Percentiles rank a stretch among this genome's conserved stretches.
Conservation (phyloP, 2,113 vertebrate species). For the Clarias macrocephalus region DNA sequence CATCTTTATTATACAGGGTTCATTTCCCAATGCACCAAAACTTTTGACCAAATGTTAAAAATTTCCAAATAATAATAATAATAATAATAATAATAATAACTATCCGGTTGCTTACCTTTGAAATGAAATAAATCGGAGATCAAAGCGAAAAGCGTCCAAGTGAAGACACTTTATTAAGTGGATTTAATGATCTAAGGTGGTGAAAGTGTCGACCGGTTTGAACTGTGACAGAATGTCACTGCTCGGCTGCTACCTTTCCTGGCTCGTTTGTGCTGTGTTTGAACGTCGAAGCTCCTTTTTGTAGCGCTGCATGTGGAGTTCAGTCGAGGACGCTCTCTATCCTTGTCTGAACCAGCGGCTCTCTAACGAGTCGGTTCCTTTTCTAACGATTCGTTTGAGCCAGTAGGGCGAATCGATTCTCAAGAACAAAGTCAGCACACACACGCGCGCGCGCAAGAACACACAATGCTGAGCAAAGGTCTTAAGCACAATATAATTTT, state of each 20-base stretch:
- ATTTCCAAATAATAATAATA: neutral
- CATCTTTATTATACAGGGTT: neutral
- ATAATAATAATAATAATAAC: too few relatives aligned
- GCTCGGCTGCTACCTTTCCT: constrained; percentile 22
- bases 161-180: neutral
- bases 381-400: neutral
- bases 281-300: constrained; percentile 70
- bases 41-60: neutral
- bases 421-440: neutral
- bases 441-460: too few relatives aligned
- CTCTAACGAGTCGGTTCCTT: constrained; percentile 3
- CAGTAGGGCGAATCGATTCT: neutral
- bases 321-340: constrained; percentile 70
- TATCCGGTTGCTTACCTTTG: constrained; percentile 19
- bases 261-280: constrained; percentile 65
- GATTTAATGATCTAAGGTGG: neutral
- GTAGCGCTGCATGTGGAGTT: constrained; percentile 68
- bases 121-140: neutral
- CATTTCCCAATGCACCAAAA: neutral
- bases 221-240: constrained; percentile 11
- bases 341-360: constrained; percentile 68
- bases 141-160: neutral
- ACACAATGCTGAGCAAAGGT: too few relatives aligned
- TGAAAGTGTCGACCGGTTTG: too few relatives aligned
- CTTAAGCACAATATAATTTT: too few relatives aligned